Conservation (phyloP, 2,888 invertebrate genomes). For the Drosophila multiciliata region DNA sequence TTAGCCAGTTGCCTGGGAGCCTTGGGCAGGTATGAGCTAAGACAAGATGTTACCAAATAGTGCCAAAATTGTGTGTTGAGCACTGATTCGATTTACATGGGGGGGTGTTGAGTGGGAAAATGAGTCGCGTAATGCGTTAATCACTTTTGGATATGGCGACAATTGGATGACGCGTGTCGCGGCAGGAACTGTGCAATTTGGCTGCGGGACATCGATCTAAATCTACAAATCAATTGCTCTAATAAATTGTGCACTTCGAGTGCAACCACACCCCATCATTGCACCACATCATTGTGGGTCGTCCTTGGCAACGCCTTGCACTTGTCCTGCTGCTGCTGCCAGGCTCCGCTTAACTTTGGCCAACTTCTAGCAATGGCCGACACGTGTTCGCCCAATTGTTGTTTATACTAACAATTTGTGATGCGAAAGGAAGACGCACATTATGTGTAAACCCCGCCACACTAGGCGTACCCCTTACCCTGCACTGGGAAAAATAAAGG, state of each 20-base stretch:
- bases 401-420: conserved; percentile 84
- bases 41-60: conserved; percentile 47
- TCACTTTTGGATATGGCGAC: conserved; percentile 74
- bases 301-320: conserved; percentile 73
- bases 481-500: not conserved
- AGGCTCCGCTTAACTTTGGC: conserved; percentile 24
- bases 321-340: conserved; percentile 49
- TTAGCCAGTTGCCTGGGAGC: conserved; percentile 46
- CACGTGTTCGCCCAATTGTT: conserved; percentile 83
- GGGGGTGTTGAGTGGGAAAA: conserved; percentile 20
- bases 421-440: conserved; percentile 63
- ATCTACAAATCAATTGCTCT: conserved; percentile 69
- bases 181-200: conserved; percentile 73
- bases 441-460: conserved; percentile 36
- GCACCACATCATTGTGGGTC: conserved; percentile 21
- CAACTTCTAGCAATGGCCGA: conserved; percentile 63
- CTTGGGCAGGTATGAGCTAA: conserved; percentile 32
- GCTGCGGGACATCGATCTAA: conserved; percentile 52
- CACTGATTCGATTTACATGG: conserved; percentile 63
- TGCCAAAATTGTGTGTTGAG: conserved; percentile 9
- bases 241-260: conserved; percentile 62
- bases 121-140: conserved; percentile 68
- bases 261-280: conserved; percentile 22
- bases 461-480: not conserved
- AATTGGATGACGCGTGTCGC: conserved; percentile 73